phyloP scores from a whole-genome alignment of 2,113 vertebrate species.

The Grallaria varia region DNA sequence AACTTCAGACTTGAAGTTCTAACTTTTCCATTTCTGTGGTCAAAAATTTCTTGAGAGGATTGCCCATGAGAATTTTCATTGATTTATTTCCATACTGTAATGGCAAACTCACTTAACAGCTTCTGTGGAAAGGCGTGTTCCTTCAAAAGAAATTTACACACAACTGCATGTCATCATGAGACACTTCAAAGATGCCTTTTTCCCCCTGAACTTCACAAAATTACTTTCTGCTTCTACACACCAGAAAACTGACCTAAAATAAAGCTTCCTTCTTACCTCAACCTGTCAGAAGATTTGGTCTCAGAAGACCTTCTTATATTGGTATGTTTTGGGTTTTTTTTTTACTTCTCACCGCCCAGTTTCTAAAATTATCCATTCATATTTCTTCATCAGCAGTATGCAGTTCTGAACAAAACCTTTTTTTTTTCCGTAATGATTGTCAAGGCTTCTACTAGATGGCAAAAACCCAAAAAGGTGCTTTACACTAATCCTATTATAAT shows the following conservation, averaged over 20 bases:
- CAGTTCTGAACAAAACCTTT: neutral
- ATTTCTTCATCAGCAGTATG: neutral
- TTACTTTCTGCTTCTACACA: neutral
- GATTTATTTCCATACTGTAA: neutral
- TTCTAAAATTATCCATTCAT: neutral
- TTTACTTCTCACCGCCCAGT: rapidly evolving
- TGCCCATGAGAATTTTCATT: neutral
- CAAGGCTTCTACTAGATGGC: neutral
- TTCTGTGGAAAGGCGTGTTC: neutral
- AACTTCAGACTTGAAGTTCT: neutral
- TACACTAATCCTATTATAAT: neutral
- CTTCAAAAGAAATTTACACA: neutral
- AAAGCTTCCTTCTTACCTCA: neutral
- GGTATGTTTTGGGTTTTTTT: neutral
- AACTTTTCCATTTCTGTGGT: neutral
- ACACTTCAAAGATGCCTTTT: neutral
- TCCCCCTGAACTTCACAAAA: neutral
- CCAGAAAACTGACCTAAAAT: neutral
- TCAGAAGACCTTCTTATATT: neutral
- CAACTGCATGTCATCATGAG: neutral
- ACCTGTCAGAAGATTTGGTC: neutral
- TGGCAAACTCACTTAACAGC: neutral
- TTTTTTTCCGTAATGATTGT: neutral
- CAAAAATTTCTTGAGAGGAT: neutral
- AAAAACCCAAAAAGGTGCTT: neutral